Conservation (phyloP, 2,888 invertebrate species). For the Escarpia spicata region DNA sequence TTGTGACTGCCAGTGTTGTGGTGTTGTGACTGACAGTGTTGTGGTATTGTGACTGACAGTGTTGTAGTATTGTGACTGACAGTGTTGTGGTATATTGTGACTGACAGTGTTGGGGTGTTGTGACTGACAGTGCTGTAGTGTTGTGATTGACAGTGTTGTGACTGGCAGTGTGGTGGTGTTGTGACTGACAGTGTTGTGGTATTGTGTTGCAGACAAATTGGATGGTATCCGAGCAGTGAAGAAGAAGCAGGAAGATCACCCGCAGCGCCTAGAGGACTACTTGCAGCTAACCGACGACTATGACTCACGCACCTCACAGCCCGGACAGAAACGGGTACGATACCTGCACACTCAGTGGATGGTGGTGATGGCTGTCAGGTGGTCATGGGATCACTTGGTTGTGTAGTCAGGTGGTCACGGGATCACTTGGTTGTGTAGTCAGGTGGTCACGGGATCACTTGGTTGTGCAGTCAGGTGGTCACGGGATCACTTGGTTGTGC, state of each 20-base stretch:
- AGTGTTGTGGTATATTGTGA: too few species aligned
- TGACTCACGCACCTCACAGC: conserved; percentile 67
- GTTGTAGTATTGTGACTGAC: too few species aligned
- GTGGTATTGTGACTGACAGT: too few species aligned
- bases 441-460: too few species aligned
- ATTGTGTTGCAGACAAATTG: conserved; percentile 78
- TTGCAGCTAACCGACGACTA: conserved; percentile 84
- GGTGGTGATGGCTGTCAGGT: too few species aligned
- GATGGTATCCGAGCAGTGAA: conserved; percentile 77
- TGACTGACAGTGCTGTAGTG: background rate
- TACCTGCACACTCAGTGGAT: background rate
- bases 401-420: too few species aligned
- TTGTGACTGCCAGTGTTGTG: too few species aligned
- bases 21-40: too few species aligned
- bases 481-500: too few species aligned
- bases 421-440: too few species aligned
- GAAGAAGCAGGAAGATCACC: conserved; percentile 74
- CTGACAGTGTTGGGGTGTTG: background rate
- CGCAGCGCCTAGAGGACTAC: conserved; percentile 88
- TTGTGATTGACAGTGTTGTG: background rate
- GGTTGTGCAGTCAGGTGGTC: too few species aligned
- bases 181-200: background rate
- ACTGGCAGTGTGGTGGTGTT: background rate
- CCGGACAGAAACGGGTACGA: conserved; percentile 88
- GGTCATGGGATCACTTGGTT: too few species aligned